Percentiles rank a stretch among this genome's conserved stretches.
Evolutionary conservation across 2,113 vertebrate genomes (phyloP).

Genomic region (Maccullochella peelii): DNA sequence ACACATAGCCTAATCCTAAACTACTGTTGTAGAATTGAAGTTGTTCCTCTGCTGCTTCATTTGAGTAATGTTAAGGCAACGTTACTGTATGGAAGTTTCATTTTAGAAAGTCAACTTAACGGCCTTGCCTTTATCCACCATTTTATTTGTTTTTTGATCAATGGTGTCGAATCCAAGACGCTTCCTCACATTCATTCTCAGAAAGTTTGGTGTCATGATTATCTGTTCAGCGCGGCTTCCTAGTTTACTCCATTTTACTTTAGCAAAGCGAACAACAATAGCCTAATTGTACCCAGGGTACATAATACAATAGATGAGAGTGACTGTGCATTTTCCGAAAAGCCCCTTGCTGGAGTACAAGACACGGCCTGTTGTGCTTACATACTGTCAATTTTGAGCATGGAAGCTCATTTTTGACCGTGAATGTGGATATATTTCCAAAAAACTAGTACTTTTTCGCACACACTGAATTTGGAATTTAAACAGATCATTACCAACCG

Average conservation of each 20-base stretch:
- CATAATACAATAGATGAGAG: neutral
- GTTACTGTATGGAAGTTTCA: neutral
- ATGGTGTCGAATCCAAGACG: neutral
- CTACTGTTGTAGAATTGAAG: neutral
- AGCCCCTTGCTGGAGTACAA: neutral
- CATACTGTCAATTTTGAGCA: neutral
- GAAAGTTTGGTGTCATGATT: no score
- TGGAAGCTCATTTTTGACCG: neutral
- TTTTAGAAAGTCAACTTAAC: neutral
- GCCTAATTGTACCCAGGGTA: neutral
- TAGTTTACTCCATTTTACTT: neutral
- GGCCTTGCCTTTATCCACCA: neutral
- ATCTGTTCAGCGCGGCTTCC: no score
- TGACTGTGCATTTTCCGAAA: neutral
- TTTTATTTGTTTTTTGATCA: neutral
- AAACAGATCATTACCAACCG: neutral
- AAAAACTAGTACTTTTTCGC: neutral
- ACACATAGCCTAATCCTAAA: neutral
- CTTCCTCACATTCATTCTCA: neutral
- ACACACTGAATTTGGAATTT: neutral
- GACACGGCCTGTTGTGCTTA: neutral
- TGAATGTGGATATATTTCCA: neutral
- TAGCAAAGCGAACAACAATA: neutral
- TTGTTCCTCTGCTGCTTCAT: neutral
- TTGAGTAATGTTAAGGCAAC: neutral